Evolutionary conservation across 2,888 invertebrate species (phyloP), one percentile per base, ranked within the genome.

Genomic region (Yponomeuta plumbellus): DNA sequence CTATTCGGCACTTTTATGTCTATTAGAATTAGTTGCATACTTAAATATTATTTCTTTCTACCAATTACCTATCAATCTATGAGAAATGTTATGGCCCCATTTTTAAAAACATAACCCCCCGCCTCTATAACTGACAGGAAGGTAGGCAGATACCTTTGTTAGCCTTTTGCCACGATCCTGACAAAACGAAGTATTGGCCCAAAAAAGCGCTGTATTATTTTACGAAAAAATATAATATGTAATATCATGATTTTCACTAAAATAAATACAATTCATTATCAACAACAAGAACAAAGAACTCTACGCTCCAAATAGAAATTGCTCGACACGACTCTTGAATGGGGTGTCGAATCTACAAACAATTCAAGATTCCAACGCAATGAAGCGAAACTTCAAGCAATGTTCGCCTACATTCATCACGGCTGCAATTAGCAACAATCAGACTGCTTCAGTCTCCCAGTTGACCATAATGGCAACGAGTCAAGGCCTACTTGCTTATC

Each of bases 401-500:
- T 11, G 40, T 5, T 44, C 40, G 63, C 63, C 20, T 44, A 52
- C 44, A 13, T 59, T 34, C 61, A 56, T 63, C 13, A 59, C 20
- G 56, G 57, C 52, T 63, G 68, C 68, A 69, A 68, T 70, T 71
- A 70, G 68, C 65, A 63, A 62, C 65, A 73, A 75, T 69, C 75
- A 73, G 74, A 76, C 77, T 74, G 75, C 71, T 69, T 72, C 71
- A 73, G 74, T 39, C 20, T 39, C n/a, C 61, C 34, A 79, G 80
- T 77, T 79, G 80, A 78, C 76, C 73, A 78, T 77, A 73, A 75
- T 73, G 72, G 74, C 72, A 77, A 76, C 78, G 76, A 75, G 73
- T 73, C 74, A 75, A 83, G 80, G 77, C 83, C 82, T 79, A 81
- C 76, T 81, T 85, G 84, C 85, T 82, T 84, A 81, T 83, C 85